Base-by-base conservation (phyloP, 2,113 vertebrate genomes). In the Crypturellus undulatus region DNA sequence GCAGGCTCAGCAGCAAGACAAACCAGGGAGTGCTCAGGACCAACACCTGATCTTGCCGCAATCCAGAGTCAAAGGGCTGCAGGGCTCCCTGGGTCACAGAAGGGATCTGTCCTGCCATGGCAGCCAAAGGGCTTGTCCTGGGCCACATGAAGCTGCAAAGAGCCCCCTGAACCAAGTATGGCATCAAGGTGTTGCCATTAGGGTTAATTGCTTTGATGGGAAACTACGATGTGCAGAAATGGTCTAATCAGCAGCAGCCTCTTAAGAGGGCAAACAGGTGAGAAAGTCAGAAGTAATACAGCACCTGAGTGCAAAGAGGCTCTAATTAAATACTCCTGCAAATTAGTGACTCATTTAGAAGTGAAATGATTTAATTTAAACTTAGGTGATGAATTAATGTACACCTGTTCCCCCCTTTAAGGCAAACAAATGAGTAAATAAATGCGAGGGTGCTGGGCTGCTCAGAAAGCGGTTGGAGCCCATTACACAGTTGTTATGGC, bases 321-420 rank as follows among this genome's bases (percentile, higher is more conserved):
- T 87, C 90, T 96, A 97, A 97, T 97, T 97, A 97, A 97, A 97
- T 96, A 94, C 75, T 96, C 87, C 89, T 84, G 83, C 83, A 97
- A 97, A 97, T 97, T 95, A 97, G 92, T 49, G 89, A 94, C 91
- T 97, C 96, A 96, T 97, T 97, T 97, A 96, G 97, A 97, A 96
- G 94, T 95, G 91, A 97, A 97, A 97, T 97, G 97, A 96, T 96
- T 97, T 97, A 94, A 97, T 97, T 94, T 95, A 87, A 96, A 94
- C 77, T 83, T 87, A 89, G 88, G 65, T 96, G 95, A 97, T 97
- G 97, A 97, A 97, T 97, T 97, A 97, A 97, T 96, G 95, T 95
- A 94, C 97, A 97, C 96, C 97, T 97, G 97, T 94, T 95, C 92
- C 84, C 68, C 80, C 93, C 95, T 94, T 95, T 94, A 94, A 95